Evolutionary conservation across 2,797 vertebrate species (phyloP).

Genomic region (Chromis chromis): DNA sequence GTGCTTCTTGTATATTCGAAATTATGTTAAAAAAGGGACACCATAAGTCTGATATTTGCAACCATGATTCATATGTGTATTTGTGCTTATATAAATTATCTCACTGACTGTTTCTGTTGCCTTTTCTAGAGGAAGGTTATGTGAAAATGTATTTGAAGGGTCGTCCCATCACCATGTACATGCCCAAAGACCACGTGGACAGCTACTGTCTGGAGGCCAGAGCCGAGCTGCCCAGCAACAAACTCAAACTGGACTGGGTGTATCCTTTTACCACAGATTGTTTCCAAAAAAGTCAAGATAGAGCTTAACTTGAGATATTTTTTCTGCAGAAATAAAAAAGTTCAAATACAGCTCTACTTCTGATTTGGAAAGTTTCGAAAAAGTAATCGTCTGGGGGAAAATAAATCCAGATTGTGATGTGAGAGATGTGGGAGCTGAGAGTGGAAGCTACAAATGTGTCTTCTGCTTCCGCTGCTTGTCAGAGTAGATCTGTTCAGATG

Average conservation of each 20-base stretch:
- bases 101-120: slow-evolving; percentile 75
- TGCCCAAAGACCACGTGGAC: slow-evolving; percentile 97
- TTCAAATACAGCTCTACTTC: not conserved
- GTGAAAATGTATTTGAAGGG: slow-evolving; percentile 99
- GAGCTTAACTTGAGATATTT: not conserved
- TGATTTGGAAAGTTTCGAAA: slow-evolving; percentile 31
- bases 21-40: not conserved
- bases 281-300: not conserved
- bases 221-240: slow-evolving; percentile 91
- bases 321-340: not conserved
- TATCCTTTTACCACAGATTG: slow-evolving; percentile 88
- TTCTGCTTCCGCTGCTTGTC: slow-evolving; percentile 45
- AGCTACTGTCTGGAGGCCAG: slow-evolving; percentile 94
- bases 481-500: slow-evolving; percentile 50
- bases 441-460: slow-evolving; percentile 26
- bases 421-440: slow-evolving; percentile 12
- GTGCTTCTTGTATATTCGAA: slow-evolving; percentile 9
- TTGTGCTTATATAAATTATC: slow-evolving; percentile 12
- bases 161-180: slow-evolving; percentile 97
- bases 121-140: slow-evolving; percentile 96
- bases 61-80: not conserved
- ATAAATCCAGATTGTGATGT: slow-evolving; percentile 28
- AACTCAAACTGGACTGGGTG: slow-evolving; percentile 99
- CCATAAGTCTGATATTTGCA: slow-evolving; percentile 8
- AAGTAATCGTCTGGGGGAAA: slow-evolving; percentile 11